Base-by-base conservation (phyloP, 2,888 invertebrate species). In the Megamerina dolium region DNA sequence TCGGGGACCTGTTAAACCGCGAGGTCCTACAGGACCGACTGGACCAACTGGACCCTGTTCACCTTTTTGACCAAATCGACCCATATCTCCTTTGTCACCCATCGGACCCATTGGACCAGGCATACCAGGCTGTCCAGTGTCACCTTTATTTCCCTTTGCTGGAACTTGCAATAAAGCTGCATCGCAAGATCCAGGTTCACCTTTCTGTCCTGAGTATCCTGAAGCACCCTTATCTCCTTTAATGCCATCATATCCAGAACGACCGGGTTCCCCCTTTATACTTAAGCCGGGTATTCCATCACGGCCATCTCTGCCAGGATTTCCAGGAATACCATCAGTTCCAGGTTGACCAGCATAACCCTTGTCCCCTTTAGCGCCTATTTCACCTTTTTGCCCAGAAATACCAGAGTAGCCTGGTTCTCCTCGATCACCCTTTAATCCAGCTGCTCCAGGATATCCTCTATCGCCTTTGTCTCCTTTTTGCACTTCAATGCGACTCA, bases 211-310 rank as follows among this genome's bases (percentile, higher is more conserved):
- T 3, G 36, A n/a, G 1, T 36, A 41, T 8, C 87, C 70, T 2
- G 42, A 4, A 9, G 51, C 45, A 27, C 70, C 69, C 27, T 64
- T 66, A 34, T 68, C 66, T 21, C 70, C 71, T 57, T 75, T 75
- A 0, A 52, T 51, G 5, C 88, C 88, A 38, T 72, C 60, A 6
- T 61, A 57, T 30, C 88, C 88, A 5, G 75, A 64, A 36, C 66
- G 64, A 27, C 89, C 89, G 13, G 79, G 74, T 60, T 86, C 85
- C 55, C 90, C 91, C 67, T 84, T 87, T 13, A 87, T 65, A 47
- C 83, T 84, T 2, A 72, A 52, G 17, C 89, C 90, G 55, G 82
- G 80, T 39, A 73, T 39, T 17, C 92, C 91, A 48, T 81, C 78
- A 5, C 63, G 59, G 21, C 91, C 90, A 27, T 84, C 77, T 42